Percentiles rank a stretch among this genome's conserved stretches.
phyloP scores from a whole-genome alignment of 2,888 invertebrate species.

The Cerastis rubricosa region DNA sequence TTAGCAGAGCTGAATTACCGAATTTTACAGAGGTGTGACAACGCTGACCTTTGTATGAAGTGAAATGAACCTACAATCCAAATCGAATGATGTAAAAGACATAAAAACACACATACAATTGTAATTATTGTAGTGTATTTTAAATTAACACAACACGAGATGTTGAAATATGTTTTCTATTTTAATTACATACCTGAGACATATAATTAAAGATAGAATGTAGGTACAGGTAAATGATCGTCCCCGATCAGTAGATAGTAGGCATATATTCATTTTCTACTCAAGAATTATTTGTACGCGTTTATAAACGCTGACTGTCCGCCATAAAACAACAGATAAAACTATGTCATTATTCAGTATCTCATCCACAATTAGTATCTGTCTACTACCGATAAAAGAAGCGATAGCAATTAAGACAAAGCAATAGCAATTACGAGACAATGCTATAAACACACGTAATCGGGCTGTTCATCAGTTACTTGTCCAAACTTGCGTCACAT shows the following conservation, averaged over 20 bases:
- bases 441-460: slow-evolving; percentile 63
- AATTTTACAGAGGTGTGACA: not conserved
- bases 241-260: slow-evolving; percentile 3
- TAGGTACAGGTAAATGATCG: slow-evolving; percentile 29
- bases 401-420: slow-evolving; percentile 66
- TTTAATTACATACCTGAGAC: slow-evolving; percentile 43
- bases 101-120: not conserved
- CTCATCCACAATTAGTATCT: slow-evolving; percentile 53
- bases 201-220: slow-evolving; percentile 34
- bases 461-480: slow-evolving; percentile 49
- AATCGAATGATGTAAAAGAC: not conserved
- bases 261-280: slow-evolving; percentile 13
- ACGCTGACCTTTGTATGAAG: not conserved
- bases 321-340: slow-evolving; percentile 42
- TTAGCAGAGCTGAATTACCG: not conserved
- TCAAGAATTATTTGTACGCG: slow-evolving; percentile 26
- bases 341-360: slow-evolving; percentile 37
- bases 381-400: slow-evolving; percentile 53
- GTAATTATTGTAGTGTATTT: not conserved
- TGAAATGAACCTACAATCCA: not conserved
- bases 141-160: not conserved
- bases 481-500: slow-evolving; percentile 55
- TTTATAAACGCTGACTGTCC: slow-evolving; percentile 39
- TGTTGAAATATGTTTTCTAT: slow-evolving; percentile 34
- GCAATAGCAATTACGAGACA: slow-evolving; percentile 61